Evolutionary conservation across 2,113 vertebrate genomes (phyloP).

Genomic region (Raja brachyura): DNA sequence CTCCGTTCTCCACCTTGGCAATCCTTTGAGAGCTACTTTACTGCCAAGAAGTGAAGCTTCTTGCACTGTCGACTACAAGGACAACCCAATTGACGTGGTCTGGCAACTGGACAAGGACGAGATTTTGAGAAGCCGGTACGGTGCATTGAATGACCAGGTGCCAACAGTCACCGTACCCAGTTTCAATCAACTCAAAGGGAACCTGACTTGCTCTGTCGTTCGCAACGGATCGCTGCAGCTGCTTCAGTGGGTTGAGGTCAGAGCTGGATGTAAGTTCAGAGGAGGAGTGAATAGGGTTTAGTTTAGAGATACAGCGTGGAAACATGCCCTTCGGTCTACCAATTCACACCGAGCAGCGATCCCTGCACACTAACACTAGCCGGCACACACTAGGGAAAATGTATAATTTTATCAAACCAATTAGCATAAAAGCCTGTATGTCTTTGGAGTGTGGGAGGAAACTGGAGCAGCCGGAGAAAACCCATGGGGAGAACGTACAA

Average conservation of each 20-base stretch:
- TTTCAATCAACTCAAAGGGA: background rate
- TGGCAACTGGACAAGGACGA: slow-evolving; percentile 36
- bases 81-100: background rate
- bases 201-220: slow-evolving; percentile 12
- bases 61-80: background rate
- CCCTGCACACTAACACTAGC: no score
- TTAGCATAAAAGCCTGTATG: no score
- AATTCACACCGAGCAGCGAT: no score
- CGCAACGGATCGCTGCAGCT: background rate
- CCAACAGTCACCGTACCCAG: background rate
- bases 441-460: no score
- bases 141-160: background rate
- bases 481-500: no score
- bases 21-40: slow-evolving; percentile 7
- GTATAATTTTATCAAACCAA: no score
- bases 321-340: no score
- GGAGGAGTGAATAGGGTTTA: background rate
- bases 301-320: no score
- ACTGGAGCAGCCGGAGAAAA: no score
- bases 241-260: background rate
- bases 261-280: slow-evolving; percentile 24
- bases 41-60: background rate
- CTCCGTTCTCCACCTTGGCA: background rate
- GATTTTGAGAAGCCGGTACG: background rate
- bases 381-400: no score